Conservation (phyloP, 2,113 vertebrate genomes). For the Hydropotes inermis region DNA sequence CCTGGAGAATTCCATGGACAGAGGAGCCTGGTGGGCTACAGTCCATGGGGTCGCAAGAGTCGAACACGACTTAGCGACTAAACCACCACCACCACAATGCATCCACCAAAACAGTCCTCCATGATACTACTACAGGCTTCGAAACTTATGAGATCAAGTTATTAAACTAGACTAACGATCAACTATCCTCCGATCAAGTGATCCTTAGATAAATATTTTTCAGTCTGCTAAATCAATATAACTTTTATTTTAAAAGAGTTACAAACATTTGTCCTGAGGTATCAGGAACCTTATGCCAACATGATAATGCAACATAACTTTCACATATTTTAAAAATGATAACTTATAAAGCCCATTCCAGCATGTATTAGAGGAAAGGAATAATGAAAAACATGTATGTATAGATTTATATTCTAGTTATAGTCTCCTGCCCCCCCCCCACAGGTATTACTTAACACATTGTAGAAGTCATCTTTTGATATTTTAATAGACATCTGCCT, state of each 20-base stretch:
- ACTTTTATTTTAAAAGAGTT: background rate
- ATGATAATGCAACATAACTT: background rate
- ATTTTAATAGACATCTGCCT: background rate
- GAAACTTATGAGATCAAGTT: background rate
- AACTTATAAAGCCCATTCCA: background rate
- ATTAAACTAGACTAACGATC: background rate
- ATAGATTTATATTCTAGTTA: background rate
- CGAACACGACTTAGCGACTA: background rate
- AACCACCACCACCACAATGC: background rate
- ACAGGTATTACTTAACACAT: background rate
- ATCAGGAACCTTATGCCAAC: background rate
- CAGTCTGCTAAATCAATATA: background rate
- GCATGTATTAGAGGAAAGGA: background rate
- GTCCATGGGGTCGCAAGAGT: background rate
- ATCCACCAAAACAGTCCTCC: background rate
- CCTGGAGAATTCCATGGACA: background rate
- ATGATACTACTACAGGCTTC: background rate
- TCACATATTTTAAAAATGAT: background rate
- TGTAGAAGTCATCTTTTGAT: background rate
- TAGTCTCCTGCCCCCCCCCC: background rate
- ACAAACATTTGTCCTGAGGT: background rate
- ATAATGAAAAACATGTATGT: background rate
- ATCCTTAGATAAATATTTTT: constrained; percentile 3
- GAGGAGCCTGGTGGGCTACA: background rate
- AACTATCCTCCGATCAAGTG: background rate